Evolutionary conservation across 2,113 vertebrate species (phyloP).

Genomic region (Prietella phreatophila): DNA sequence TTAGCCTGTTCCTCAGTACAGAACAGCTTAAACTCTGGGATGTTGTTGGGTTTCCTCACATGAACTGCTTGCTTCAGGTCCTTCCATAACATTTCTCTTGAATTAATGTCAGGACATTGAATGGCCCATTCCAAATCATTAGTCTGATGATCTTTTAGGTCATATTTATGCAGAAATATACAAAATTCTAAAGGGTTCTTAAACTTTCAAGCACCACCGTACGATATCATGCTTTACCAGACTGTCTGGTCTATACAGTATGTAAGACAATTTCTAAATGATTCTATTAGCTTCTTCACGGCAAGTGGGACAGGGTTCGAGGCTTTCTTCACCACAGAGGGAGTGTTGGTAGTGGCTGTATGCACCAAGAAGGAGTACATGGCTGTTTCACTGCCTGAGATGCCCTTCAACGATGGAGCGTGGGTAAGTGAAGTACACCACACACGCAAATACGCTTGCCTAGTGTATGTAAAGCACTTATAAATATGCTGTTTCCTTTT

Average conservation of each 20-base stretch:
- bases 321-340: constrained; percentile 88
- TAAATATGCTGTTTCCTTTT: neutral
- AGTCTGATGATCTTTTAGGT: no score
- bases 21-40: no score
- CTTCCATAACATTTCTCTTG: no score
- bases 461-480: neutral
- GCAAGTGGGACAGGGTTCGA: constrained; percentile 89
- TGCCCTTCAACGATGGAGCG: constrained; percentile 77
- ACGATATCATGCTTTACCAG: neutral
- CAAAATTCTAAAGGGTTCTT: no score
- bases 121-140: no score
- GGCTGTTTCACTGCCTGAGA: constrained; percentile 81
- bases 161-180: no score
- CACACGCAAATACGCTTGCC: neutral
- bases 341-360: constrained; percentile 91
- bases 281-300: constrained; percentile 83
- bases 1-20: no score
- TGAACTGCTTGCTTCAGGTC: no score
- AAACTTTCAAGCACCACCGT: no score
- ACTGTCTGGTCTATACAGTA: neutral
- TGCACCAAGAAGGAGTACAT: constrained; percentile 97
- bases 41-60: no score
- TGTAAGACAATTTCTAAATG: neutral
- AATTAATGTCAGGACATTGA: no score
- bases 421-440: constrained; percentile 77